These are phyloP conservation scores for Basileuterus tristriatus DNA, from an alignment of 2,797 vertebrate species.

Conservation along the genomic window DNA sequence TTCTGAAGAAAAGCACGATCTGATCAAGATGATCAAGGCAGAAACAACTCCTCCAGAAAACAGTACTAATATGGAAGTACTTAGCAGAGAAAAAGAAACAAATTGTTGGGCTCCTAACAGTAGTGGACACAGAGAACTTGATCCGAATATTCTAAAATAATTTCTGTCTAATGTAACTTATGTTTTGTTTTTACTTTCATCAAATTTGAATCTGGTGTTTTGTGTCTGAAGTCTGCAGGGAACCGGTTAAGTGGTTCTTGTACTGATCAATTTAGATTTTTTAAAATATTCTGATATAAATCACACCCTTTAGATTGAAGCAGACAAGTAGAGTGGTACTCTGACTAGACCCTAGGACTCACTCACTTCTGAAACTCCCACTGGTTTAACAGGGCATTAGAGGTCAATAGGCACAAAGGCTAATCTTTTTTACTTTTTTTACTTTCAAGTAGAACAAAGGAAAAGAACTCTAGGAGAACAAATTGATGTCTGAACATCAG, in stretches of 20 bases:
- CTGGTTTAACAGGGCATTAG: background rate
- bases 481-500: constrained; percentile 2
- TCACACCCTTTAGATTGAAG: background rate
- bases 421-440: background rate
- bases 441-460: constrained; percentile 6
- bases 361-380: background rate
- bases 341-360: background rate
- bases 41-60: background rate
- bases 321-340: background rate
- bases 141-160: background rate
- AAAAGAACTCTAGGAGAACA: background rate
- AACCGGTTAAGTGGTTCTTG: background rate
- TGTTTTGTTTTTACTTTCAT: background rate
- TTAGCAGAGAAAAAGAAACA: background rate
- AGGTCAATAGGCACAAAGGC: background rate
- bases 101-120: background rate
- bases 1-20: background rate
- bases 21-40: background rate
- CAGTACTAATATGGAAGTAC: background rate
- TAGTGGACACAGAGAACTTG: background rate
- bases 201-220: background rate
- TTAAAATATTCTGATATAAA: background rate
- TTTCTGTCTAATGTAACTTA: background rate
- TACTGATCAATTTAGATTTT: background rate
- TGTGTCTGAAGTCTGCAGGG: background rate